Base-by-base conservation (phyloP, 1,140 invertebrate species). In the Brachionus paranguensis region DNA sequence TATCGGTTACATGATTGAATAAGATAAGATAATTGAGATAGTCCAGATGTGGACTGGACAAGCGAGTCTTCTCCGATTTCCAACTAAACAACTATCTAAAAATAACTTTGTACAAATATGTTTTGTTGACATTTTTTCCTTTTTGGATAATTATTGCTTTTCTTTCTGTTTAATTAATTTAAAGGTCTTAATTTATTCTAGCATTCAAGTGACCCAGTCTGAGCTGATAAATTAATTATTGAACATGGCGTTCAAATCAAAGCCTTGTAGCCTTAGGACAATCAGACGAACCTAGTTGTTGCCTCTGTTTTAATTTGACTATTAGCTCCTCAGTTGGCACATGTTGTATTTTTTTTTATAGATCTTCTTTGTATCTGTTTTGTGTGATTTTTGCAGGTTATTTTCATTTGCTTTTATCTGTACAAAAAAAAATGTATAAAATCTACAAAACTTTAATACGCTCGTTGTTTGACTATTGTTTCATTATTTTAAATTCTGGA, bases 11-110 rank as follows among this genome's bases (percentile, higher is more conserved):
- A 74, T 74, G 33, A 74, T 74, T 43, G 41, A 45, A 17, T 43
- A 45, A 74, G 70, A 74, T 74, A 74, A 74, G 70, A 74, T 74
- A 74, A 10, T 3, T 43, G 70, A 74, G 41, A 43, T 74, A 74
- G 24, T 74, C 41, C 41, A 74, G 41, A 74, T 43, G 33, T 20
- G 20, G 53, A 27, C 20, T 20, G 10, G 53, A 8, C n/a, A 60
- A 60, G 53, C 53, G 53, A 0, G 10, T 70, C 11, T 70, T 11
- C 27, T 70, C 37, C 12, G 41, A 70, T 37, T 70, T 33, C 65
- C 27, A 5, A 14, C 6, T 12, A 47, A 24, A 76, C 11, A 27
- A 47, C 43, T 43, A 11, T 29, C 41, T 74, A 17, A 72, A 41
- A 74, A 74, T 10, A 74, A 43, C 43, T 45, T 45, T 45, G 14